These are phyloP conservation scores for Bettongia penicillata DNA, from an alignment of 2,113 vertebrate genomes.

Conservation along the genomic window DNA sequence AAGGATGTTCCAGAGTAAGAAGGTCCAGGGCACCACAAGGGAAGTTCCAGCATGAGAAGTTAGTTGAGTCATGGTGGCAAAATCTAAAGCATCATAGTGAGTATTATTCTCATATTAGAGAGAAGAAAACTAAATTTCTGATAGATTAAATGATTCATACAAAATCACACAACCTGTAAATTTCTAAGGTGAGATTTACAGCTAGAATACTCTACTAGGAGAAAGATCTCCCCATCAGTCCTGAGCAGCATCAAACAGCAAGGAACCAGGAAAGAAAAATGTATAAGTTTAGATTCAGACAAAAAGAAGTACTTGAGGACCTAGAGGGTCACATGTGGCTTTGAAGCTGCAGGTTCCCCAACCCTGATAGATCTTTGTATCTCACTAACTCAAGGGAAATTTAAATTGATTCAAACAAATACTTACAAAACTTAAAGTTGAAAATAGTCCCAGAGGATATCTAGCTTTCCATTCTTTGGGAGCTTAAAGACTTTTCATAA, in stretches of 20 bases:
- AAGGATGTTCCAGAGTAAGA: background rate
- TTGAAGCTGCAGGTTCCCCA: too few relatives aligned
- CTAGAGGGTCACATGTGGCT: too few relatives aligned
- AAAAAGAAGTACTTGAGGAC: too few relatives aligned
- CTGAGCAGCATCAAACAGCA: background rate
- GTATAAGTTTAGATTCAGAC: too few relatives aligned
- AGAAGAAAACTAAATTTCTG: background rate
- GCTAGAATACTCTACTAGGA: background rate
- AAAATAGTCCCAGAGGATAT: conserved; percentile 8
- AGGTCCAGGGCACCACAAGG: background rate
- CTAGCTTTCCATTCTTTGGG: conserved; percentile 28
- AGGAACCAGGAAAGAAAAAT: background rate
- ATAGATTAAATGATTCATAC: background rate
- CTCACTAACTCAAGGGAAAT: conserved; percentile 30
- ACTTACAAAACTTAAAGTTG: conserved; percentile 32
- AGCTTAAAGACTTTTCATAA: conserved; percentile 24
- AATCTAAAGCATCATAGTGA: background rate
- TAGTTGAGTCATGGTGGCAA: background rate
- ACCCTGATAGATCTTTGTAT: background rate
- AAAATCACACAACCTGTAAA: background rate
- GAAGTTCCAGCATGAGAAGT: background rate
- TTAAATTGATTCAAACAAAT: conserved; percentile 35
- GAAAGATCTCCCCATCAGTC: background rate
- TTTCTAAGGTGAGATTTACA: background rate
- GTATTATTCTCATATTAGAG: background rate